These are phyloP conservation scores for Oncorhynchus masou DNA, from an alignment of 2,113 vertebrate genomes.

Conservation along the genomic window DNA sequence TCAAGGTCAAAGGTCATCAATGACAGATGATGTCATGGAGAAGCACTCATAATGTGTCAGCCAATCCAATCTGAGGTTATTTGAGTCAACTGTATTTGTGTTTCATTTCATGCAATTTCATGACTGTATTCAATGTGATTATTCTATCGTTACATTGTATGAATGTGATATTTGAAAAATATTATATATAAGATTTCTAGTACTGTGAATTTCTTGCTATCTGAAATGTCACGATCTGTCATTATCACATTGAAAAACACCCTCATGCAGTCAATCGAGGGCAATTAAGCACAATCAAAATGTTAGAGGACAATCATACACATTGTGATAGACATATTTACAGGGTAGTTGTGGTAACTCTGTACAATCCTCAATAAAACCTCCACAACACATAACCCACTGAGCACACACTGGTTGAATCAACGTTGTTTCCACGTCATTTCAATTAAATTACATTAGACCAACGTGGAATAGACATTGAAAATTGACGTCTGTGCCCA, in stretches of 20 bases:
- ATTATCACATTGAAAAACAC: background rate
- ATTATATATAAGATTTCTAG: background rate
- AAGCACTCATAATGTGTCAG: too few relatives aligned
- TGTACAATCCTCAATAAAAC: constrained; percentile 45
- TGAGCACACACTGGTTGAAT: too few relatives aligned
- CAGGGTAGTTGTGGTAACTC: constrained; percentile 18
- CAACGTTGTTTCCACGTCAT: too few relatives aligned
- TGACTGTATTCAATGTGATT: background rate
- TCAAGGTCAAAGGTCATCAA: constrained; percentile 10
- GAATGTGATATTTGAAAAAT: too few relatives aligned
- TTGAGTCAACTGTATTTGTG: too few relatives aligned
- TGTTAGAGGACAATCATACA: background rate
- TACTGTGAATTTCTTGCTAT: background rate
- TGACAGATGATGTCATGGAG: background rate
- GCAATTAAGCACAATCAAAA: constrained; percentile 15
- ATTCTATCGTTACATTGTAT: too few relatives aligned
- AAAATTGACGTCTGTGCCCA: too few relatives aligned
- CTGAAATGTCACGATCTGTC: background rate
- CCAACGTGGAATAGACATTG: too few relatives aligned
- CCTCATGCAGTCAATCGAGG: constrained; percentile 23
- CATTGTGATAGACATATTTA: constrained; percentile 22
- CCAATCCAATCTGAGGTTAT: too few relatives aligned
- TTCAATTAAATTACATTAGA: too few relatives aligned
- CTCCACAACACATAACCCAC: constrained; percentile 34
- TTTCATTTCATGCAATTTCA: constrained; percentile 13